These are phyloP conservation scores for Aporophyla nigra DNA, from an alignment of 2,888 invertebrate genomes.

Conservation along the genomic window DNA sequence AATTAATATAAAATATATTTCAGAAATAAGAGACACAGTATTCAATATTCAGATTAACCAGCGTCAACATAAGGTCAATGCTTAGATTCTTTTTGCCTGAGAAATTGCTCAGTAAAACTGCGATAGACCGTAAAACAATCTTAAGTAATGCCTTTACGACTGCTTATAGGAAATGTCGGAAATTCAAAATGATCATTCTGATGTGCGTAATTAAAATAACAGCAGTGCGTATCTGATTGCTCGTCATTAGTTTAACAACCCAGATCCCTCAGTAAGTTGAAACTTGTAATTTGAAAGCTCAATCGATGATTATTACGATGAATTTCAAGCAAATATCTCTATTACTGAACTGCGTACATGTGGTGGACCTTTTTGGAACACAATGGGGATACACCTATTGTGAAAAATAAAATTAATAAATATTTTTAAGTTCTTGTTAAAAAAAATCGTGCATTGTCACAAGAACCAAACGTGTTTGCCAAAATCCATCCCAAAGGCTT, in stretches of 20 bases:
- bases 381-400: not conserved
- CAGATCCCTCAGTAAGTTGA: conserved; percentile 1
- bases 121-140: not conserved
- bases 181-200: conserved; percentile 3
- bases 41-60: not conserved
- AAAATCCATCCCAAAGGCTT: too few relatives aligned
- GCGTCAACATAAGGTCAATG: not conserved
- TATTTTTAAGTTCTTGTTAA: too few relatives aligned
- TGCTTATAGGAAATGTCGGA: conserved; percentile 4
- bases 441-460: too few relatives aligned
- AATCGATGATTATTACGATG: conserved; percentile 17
- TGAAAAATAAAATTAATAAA: not conserved
- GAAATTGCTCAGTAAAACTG: not conserved
- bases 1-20: too few relatives aligned
- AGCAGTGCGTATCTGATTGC: conserved; percentile 17
- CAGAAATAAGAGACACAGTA: not conserved
- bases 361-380: not conserved
- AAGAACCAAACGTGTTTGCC: too few relatives aligned
- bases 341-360: not conserved
- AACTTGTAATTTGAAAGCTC: conserved; percentile 2
- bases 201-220: conserved; percentile 19
- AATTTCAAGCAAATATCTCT: not conserved
- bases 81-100: too few relatives aligned
- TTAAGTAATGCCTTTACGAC: not conserved
- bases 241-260: conserved; percentile 32